Evolutionary conservation across 2,113 vertebrate genomes (phyloP), one percentile per base, ranked within the genome.

Genomic region (Felis catus): DNA sequence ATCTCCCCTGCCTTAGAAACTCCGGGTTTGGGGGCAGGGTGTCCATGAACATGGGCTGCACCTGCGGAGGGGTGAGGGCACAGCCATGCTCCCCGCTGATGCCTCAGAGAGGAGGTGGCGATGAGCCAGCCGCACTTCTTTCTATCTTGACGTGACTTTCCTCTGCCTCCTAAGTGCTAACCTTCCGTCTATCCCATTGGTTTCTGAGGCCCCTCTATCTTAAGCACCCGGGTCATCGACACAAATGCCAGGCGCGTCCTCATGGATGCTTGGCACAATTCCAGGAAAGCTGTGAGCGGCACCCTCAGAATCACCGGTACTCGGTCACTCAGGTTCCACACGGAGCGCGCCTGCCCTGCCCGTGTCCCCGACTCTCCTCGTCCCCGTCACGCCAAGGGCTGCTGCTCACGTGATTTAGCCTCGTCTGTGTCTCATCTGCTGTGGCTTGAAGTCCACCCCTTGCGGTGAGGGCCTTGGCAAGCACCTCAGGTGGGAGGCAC

Each of bases 211-310:
- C n/a, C 1, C 23, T 70, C 29, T 0, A 5, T 29, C 51, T 61
- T 33, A 7, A 74, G 70, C 39, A 13, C 33, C 51, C 4, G 61
- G 29, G 4, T 48, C 0, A 0, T 39, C 2, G 1, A 80, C 0
- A 2, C 18, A 7, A 12, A 51, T 0, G 7, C 23, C 36, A 71
- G 83, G 31, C 6, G 23, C 11, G 21, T 25, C 45, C 78, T 33
- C 4, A 12, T 0, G 0, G 73, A 13, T 0, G 4, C 31, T 11
- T 0, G 0, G 7, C 2, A 0, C 1, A 63, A 51, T 7, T 33
- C 53, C 13, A 19, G 6, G 16, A 18, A 61, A 29, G 29, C 29
- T 0, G 0, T 3, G 23, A 13, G 48, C 4, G 39, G 36, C 4
- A 0, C 19, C 29, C 70, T 48, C 9, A 4, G 48, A 21, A 4